These are phyloP conservation scores for Pelecanus crispus DNA, from an alignment of 2,113 vertebrate genomes.

Conservation along the genomic window DNA sequence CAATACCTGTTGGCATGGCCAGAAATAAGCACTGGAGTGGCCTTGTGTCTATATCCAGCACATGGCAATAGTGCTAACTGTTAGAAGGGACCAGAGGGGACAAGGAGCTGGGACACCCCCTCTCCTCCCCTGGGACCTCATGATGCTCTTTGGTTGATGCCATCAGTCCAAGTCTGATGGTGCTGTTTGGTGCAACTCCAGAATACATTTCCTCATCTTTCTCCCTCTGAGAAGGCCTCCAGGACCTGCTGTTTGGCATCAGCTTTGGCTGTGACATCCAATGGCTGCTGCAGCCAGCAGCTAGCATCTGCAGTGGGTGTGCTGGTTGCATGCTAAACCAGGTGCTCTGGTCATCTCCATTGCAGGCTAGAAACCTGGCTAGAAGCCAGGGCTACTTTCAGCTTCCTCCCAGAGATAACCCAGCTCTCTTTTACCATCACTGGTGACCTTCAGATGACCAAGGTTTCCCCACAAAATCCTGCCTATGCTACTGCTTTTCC, in stretches of 20 bases:
- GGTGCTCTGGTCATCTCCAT: not conserved
- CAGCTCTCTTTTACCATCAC: not conserved
- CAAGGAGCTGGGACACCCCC: not conserved
- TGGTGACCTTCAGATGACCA: not conserved
- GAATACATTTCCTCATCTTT: not conserved
- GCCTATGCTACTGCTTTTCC: not conserved
- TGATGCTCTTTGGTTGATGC: not conserved
- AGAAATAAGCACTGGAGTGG: not conserved
- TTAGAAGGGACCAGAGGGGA: rapidly evolving
- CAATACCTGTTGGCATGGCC: not conserved
- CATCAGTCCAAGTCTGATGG: not conserved
- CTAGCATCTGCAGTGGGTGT: not conserved
- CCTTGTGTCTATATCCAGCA: not conserved
- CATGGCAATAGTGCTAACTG: no score
- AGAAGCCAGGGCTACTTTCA: not conserved
- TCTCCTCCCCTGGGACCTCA: not conserved
- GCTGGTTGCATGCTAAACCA: not conserved
- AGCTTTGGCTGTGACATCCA: not conserved
- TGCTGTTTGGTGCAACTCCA: not conserved
- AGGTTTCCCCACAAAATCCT: not conserved
- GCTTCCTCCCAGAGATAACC: not conserved
- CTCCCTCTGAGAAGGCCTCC: not conserved
- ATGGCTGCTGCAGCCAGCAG: not conserved
- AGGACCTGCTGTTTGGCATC: not conserved
- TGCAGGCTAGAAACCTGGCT: no score